Evolutionary conservation across 2,797 vertebrate genomes (phyloP), one percentile per base, ranked within the genome.

Genomic region (Clarias fuscus): DNA sequence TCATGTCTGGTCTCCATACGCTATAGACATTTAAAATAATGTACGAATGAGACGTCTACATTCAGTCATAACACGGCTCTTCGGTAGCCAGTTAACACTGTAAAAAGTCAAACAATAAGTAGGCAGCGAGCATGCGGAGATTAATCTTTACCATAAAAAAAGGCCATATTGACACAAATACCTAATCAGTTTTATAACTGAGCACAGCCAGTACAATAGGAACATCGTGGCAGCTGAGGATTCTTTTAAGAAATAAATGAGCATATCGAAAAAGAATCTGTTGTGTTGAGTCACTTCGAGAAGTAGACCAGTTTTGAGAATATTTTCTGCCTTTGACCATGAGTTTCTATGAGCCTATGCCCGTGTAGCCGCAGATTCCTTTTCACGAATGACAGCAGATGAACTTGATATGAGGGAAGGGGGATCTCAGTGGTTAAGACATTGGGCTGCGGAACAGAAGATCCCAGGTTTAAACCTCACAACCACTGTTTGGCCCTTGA

Each of bases 1-100:
- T 13, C 58, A 61, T 7, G 73, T 37, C 17, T 27, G n/a, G 13
- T 59, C 61, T 11, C 11, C 58, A 37, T 17, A 27, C 5, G 6
- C n/a, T 76, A 76, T 8, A 56, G 73, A 27, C 48, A 56, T 78
- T 61, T 61, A 78, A 61, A 59, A 78, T 61, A 37, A 61, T 22
- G 22, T 14, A 59, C 20, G 58, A 59, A 59, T 58, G 27, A 58
- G 53, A 58, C 20, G 27, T 13, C 75, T 33, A 76, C n/a, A 13
- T 59, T 77, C 1, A 37, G 76, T 61, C 27, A 59, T 27, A 27
- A 27, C 40, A 53, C 27, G 56, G 14, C n/a, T 37, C 27, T 33
- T 78, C 56, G 3, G 53, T 22, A 59, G 30, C 8, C 30, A 33
- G 56, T 77, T 59, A 77, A 27, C 15, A 33, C 27, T 59, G 4